Percentiles rank a stretch among this genome's conserved stretches.
Evolutionary conservation across 2,888 invertebrate genomes (phyloP).

Genomic region (Caenorhabditis panamensis): DNA sequence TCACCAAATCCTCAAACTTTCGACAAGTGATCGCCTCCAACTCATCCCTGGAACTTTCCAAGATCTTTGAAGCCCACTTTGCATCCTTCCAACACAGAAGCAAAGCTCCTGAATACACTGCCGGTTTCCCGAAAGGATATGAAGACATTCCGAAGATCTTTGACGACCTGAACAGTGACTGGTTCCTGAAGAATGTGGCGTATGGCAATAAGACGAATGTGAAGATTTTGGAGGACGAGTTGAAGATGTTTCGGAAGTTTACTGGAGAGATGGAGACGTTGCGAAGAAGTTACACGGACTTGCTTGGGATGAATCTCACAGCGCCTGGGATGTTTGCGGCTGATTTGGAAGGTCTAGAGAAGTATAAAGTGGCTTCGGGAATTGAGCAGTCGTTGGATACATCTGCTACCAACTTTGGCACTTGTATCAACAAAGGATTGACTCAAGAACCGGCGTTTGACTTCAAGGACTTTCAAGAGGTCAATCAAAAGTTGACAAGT

Average conservation of each 20-base stretch:
- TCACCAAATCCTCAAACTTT: too few species aligned
- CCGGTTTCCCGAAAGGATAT: background rate
- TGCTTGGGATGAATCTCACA: background rate
- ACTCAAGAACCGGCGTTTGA: background rate
- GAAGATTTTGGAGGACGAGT: background rate
- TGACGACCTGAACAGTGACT: slow-evolving; percentile 8
- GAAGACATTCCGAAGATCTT: background rate
- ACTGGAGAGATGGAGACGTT: background rate
- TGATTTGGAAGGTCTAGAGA: background rate
- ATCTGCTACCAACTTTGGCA: background rate
- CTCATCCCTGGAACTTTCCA: background rate
- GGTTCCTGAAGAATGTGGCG: slow-evolving; percentile 13
- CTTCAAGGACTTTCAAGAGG: background rate
- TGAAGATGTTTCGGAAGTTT: background rate
- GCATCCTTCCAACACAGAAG: background rate
- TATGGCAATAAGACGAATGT: background rate
- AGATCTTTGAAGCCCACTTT: background rate
- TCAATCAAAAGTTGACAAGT: background rate
- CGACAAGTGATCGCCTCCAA: too few species aligned
- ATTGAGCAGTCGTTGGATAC: background rate
- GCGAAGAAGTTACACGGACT: too few species aligned
- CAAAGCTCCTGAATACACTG: background rate
- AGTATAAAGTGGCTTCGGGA: background rate
- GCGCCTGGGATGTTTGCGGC: background rate
- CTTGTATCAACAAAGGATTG: background rate